A percentile compares a stretch with the other conserved stretches of the same genome.
phyloP scores from a whole-genome alignment of 2,888 invertebrate genomes.

The Endomychus coccineus region DNA sequence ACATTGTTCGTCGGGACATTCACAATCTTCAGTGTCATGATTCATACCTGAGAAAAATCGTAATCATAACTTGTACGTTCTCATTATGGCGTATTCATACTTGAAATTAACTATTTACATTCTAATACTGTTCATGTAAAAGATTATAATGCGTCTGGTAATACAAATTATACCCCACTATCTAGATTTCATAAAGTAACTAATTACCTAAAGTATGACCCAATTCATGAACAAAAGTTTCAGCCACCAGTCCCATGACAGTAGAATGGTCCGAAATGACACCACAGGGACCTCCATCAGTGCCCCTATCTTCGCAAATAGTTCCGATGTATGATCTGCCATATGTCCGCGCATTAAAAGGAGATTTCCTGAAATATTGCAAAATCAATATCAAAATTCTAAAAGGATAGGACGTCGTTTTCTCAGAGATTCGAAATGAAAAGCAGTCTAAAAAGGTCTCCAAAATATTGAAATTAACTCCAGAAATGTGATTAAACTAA shows the following conservation, averaged over 20 bases:
- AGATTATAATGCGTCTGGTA: no score
- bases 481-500: no score
- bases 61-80: no score
- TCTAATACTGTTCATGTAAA: no score
- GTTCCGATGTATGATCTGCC: constrained; percentile 95
- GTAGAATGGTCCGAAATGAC: constrained; percentile 90
- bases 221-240: constrained; percentile 97
- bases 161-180: no score
- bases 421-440: not conserved
- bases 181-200: no score
- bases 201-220: constrained; percentile 95
- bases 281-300: constrained; percentile 92
- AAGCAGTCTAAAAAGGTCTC: no score
- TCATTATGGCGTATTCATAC: no score
- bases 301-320: no score
- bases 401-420: not conserved
- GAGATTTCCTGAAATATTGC: constrained; percentile 68
- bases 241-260: constrained; percentile 83
- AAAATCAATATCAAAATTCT: constrained; percentile 13
- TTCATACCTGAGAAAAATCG: constrained; percentile 66
- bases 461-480: no score
- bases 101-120: no score
- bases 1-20: constrained; percentile 82
- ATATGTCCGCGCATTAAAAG: constrained; percentile 89
- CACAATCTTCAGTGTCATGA: constrained; percentile 83